Base-by-base conservation (phyloP, 1,140 invertebrate species). In the Neodiprion pinetum region DNA sequence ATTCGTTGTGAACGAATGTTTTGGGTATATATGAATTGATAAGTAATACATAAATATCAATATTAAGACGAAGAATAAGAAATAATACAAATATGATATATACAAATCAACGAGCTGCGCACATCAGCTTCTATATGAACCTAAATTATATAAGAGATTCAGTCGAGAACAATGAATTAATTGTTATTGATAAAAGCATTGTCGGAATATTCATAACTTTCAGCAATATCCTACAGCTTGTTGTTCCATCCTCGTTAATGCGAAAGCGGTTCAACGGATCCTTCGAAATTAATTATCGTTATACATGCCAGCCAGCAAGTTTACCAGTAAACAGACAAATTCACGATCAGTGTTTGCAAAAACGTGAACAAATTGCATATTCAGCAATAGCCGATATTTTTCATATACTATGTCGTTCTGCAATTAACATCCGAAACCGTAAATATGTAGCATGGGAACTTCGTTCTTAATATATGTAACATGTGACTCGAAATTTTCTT, bases 1-100 rank as follows among this genome's bases (percentile, higher is more conserved):
- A 84, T 83, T 84, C 79, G 79, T 83, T 80, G 76, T 81, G 76
- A 84, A 83, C 78, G 79, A 81, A 82, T 76, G 61, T 66, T 82
- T 80, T 83, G 80, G 70, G 77, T 82, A 84, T 76, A 78, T 77
- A 80, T 77, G 80, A 76, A 40, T 3, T 40, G 5, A 76, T 72
- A 76, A 71, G 28, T 40, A 40, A 40, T 40, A 40, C 75, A 77
- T 80, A 61, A 61, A 79, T 79, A 83, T 79, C 79, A 77, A 80
- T 79, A 75, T 71, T 74, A 69, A 73, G 7, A 17, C 68, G 40
- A 67, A 21, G n/a, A 72, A n/a, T 14, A 80, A 78, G 78, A 76
- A 73, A 70, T 76, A 76, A 50, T 74, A 75, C 76, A 76, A 78
- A 40, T 76, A 79, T 79, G 76, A 74, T 14, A 76, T 17, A 76